Evolutionary conservation across 1,140 invertebrate species (phyloP), one percentile per base, ranked within the genome.

Genomic region (Pteromalus puparum): DNA sequence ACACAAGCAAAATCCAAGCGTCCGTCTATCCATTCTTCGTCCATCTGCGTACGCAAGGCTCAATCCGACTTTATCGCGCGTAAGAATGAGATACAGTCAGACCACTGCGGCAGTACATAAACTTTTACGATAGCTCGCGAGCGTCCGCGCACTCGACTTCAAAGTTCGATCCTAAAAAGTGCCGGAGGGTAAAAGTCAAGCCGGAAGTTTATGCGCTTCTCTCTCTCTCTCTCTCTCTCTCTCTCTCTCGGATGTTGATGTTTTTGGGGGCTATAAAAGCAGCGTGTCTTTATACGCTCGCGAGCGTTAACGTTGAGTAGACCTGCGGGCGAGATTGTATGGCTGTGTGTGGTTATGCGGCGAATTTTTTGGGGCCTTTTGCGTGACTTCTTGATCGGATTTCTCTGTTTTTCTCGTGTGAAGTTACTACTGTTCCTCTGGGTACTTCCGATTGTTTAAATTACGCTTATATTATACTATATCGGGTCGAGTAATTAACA

Each of bases 91-190:
- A 65, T 5, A 15, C 53, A 24, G 48, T 34, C 18, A 61, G 76
- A 75, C 0, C 26, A n/a, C 15, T 30, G 26, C 46, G 28, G 61
- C 34, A 72, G 68, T 81, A 61, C 12, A 72, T 72, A 72, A 81
- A 81, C 30, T 79, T 79, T 79, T 68, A 79, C 77, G 77, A 79
- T 21, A 79, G 26, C 15, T 26, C 24, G 42, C 38, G 38, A 5
- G 38, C 13, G n/a, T n/a, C n/a, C n/a, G n/a, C 0, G 30, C 30
- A 34, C 30, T 2, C 61, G 65, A 21, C 34, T 72, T 81, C 46
- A 82, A 74, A 82, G 80, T 82, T 82, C 28, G 48, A 74, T 72
- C 38, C 46, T 61, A 61, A 38, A 79, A 68, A 7, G 53, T 21
- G 6, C 53, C 6, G 6, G 53, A n/a, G 53, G 18, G 53, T 61